A percentile compares a stretch with the other conserved stretches of the same genome.
Conservation (phyloP, 1,140 invertebrate genomes). For the Phocides pigmalion region DNA sequence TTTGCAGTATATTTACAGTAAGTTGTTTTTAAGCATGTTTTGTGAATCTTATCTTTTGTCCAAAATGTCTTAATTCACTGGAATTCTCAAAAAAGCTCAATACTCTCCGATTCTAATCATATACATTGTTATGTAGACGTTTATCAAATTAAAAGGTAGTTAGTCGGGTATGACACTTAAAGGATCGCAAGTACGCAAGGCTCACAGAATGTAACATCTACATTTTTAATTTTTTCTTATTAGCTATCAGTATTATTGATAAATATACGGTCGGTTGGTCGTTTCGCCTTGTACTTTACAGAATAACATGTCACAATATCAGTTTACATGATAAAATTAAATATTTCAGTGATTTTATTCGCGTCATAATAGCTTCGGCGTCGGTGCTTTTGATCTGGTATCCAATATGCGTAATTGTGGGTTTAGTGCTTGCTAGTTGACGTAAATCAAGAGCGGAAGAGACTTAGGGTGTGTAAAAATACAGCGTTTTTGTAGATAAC, state of each 20-base stretch:
- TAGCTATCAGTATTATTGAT: background rate
- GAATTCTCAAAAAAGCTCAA: too few species aligned
- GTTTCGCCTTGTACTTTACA: slow-evolving; percentile 21
- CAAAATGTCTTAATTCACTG: too few species aligned
- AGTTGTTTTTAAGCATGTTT: too few species aligned
- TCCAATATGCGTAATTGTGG: slow-evolving; percentile 81
- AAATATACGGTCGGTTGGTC: background rate
- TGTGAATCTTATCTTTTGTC: too few species aligned
- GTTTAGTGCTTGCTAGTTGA: slow-evolving; percentile 58
- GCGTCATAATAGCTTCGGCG: slow-evolving; percentile 60
- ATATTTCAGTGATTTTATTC: slow-evolving; percentile 67
- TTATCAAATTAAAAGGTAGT: too few species aligned
- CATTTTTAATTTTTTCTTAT: background rate
- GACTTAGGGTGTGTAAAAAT: background rate
- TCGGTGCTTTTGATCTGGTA: slow-evolving; percentile 72
- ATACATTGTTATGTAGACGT: too few species aligned
- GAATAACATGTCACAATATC: slow-evolving; percentile 28
- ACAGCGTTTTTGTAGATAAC: too few species aligned
- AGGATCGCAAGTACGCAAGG: too few species aligned
- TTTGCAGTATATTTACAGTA: too few species aligned
- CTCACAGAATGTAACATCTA: background rate
- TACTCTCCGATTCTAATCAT: too few species aligned
- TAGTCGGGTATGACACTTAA: too few species aligned
- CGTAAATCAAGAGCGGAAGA: slow-evolving; percentile 49
- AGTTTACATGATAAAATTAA: slow-evolving; percentile 56